Conservation (phyloP, 2,888 invertebrate species). For the Cerceris ruficornis region DNA sequence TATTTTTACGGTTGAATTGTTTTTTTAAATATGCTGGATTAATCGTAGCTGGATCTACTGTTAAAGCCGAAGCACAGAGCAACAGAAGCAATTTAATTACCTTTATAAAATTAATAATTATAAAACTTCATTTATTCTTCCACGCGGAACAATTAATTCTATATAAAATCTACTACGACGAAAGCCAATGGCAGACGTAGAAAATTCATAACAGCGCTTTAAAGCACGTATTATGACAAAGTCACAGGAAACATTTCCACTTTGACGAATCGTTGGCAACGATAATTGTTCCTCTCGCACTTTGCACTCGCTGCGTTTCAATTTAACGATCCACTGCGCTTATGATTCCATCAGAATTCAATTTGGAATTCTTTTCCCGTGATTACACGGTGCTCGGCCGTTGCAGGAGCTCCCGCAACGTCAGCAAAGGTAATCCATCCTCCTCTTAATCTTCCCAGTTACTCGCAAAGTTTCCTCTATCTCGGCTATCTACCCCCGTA, state of each 20-base stretch:
- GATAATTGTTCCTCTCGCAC: not conserved
- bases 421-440: conserved; percentile 17
- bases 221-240: not conserved
- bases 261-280: not conserved
- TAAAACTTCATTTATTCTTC: too few species aligned
- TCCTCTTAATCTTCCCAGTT: conserved; percentile 12
- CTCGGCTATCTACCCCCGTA: conserved; percentile 8
- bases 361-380: not conserved
- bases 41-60: too few species aligned
- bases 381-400: not conserved
- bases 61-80: too few species aligned
- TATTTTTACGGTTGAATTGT: too few species aligned
- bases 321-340: not conserved
- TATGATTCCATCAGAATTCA: conserved; percentile 9
- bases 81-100: too few species aligned
- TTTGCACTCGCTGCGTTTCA: conserved; percentile 10
- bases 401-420: not conserved
- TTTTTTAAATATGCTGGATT: too few species aligned
- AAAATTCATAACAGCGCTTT: not conserved
- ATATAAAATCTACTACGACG: too few species aligned
- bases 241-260: not conserved
- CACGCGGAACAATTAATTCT: too few species aligned
- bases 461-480: conserved; percentile 16
- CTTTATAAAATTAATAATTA: too few species aligned
- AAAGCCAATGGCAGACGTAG: too few species aligned